A percentile compares a stretch with the other conserved stretches of the same genome.
phyloP scores from a whole-genome alignment of 2,888 invertebrate species.

The Catocala fraxini region DNA sequence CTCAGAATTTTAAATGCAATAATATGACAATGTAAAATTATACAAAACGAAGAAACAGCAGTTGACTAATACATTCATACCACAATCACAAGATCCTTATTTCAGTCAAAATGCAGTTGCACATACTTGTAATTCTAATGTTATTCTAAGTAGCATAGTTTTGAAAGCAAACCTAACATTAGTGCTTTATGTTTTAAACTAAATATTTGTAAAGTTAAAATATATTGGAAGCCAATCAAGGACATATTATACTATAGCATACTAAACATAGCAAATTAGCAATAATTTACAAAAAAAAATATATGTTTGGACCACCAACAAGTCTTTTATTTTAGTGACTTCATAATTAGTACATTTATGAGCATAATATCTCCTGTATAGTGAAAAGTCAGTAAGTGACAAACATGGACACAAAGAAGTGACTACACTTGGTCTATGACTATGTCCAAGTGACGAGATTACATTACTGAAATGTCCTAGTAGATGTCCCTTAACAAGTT shows the following conservation, averaged over 20 bases:
- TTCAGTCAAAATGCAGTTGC: slow-evolving; percentile 82
- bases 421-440: background rate
- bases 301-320: slow-evolving; percentile 82
- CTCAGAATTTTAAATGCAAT: slow-evolving; percentile 81
- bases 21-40: slow-evolving; percentile 75
- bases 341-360: slow-evolving; percentile 46
- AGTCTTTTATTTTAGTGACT: slow-evolving; percentile 73
- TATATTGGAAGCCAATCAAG: slow-evolving; percentile 73
- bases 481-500: background rate
- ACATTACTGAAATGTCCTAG: background rate
- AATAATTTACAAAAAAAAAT: slow-evolving; percentile 58
- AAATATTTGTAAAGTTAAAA: slow-evolving; percentile 61
- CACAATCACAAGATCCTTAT: slow-evolving; percentile 80
- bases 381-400: too few species aligned
- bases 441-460: slow-evolving; percentile 3
- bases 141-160: slow-evolving; percentile 75
- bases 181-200: slow-evolving; percentile 74
- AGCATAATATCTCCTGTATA: slow-evolving; percentile 28
- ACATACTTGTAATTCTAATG: slow-evolving; percentile 72
- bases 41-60: slow-evolving; percentile 63
- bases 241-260: slow-evolving; percentile 50
- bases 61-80: slow-evolving; percentile 80
- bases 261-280: slow-evolving; percentile 38
- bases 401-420: background rate
- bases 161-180: slow-evolving; percentile 82